A percentile compares a stretch with the other conserved stretches of the same genome.
These are phyloP conservation scores for Salarias fasciatus DNA, from an alignment of 2,797 vertebrate genomes.

Conservation along the genomic window DNA sequence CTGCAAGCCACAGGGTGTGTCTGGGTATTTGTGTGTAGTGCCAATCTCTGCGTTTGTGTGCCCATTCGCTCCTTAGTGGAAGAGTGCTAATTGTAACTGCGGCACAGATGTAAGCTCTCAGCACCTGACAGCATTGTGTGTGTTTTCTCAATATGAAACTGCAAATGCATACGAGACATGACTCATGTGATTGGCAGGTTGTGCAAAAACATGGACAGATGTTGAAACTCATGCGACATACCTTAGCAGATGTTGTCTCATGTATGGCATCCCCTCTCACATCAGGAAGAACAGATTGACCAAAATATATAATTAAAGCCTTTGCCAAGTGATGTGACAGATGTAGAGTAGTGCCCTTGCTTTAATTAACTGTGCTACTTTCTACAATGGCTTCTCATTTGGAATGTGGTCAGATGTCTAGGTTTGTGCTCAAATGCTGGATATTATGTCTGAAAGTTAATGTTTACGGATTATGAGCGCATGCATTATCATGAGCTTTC, in stretches of 20 bases:
- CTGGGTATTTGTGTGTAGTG: slow-evolving; percentile 67
- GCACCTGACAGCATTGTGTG: slow-evolving; percentile 49
- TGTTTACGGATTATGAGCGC: slow-evolving; percentile 14
- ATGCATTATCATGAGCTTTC: slow-evolving; percentile 1
- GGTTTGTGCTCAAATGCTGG: slow-evolving; percentile 29
- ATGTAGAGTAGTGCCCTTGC: slow-evolving; percentile 76
- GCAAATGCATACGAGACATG: slow-evolving; percentile 54
- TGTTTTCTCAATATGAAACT: slow-evolving; percentile 59
- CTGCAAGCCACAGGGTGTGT: slow-evolving; percentile 75
- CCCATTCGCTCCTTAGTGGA: slow-evolving; percentile 30
- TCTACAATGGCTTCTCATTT: slow-evolving; percentile 55
- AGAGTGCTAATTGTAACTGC: slow-evolving; percentile 59
- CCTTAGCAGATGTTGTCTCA: slow-evolving; percentile 81
- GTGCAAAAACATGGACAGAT: slow-evolving; percentile 80
- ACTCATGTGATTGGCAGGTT: slow-evolving; percentile 75
- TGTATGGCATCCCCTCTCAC: slow-evolving; percentile 79
- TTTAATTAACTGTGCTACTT: slow-evolving; percentile 70
- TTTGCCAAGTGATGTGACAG: slow-evolving; percentile 81
- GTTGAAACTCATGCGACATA: slow-evolving; percentile 78
- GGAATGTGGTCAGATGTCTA: slow-evolving; percentile 58
- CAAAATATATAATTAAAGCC: slow-evolving; percentile 84
- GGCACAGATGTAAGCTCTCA: slow-evolving; percentile 64
- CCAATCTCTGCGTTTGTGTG: slow-evolving; percentile 59
- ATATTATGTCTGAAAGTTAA: slow-evolving; percentile 21
- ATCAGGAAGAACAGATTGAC: slow-evolving; percentile 86